Conservation (phyloP, 2,888 invertebrate species). For the Hypomecis atomaria region DNA sequence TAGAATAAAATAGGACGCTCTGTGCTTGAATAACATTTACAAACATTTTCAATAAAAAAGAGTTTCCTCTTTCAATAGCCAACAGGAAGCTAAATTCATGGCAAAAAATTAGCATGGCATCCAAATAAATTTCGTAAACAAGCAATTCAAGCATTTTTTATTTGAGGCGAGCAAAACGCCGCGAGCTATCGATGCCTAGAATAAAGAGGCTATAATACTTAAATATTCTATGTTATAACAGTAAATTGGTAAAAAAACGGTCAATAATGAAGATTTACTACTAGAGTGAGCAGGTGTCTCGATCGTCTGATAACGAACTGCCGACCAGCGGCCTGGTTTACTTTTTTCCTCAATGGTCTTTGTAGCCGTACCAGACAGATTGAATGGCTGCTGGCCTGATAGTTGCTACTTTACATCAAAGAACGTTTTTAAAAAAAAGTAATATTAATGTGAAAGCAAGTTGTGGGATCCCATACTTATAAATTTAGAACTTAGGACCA, state of each 20-base stretch:
- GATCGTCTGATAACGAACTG: slow-evolving; percentile 68
- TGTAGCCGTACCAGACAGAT: slow-evolving; percentile 28
- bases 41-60: too few species aligned
- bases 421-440: slow-evolving; percentile 17
- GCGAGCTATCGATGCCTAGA: slow-evolving; percentile 49
- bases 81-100: too few species aligned
- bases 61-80: too few species aligned
- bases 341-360: slow-evolving; percentile 50
- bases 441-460: slow-evolving; percentile 21
- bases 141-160: slow-evolving; percentile 27
- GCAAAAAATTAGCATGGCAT: neutral
- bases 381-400: slow-evolving; percentile 14
- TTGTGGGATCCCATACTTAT: neutral
- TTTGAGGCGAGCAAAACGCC: slow-evolving; percentile 40
- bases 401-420: slow-evolving; percentile 27
- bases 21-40: too few species aligned
- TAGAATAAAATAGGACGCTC: too few species aligned
- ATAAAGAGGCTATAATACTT: slow-evolving; percentile 31
- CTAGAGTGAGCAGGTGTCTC: slow-evolving; percentile 67
- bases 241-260: slow-evolving; percentile 69
- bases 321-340: slow-evolving; percentile 58
- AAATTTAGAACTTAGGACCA: too few species aligned
- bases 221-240: slow-evolving; percentile 54
- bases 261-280: slow-evolving; percentile 77
- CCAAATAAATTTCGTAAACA: slow-evolving; percentile 22